Evolutionary conservation across 1,140 invertebrate species (phyloP).

Genomic region (Drosophila kanapiae): DNA sequence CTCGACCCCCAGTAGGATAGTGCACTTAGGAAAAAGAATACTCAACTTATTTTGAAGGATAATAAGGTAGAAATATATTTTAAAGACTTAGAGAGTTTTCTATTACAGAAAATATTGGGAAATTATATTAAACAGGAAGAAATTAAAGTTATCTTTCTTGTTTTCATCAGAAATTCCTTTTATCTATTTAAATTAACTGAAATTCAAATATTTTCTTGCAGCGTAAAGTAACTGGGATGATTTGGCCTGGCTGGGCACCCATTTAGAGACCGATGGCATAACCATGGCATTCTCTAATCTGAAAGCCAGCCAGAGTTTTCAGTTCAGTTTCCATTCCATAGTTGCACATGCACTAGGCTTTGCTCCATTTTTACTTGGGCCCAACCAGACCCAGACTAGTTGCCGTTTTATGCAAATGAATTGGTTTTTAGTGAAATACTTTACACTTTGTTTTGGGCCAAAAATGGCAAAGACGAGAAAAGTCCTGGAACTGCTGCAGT

Average conservation of each 20-base stretch:
- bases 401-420: slow-evolving; percentile 82
- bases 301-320: slow-evolving; percentile 23
- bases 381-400: slow-evolving; percentile 38
- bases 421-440: slow-evolving; percentile 82
- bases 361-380: slow-evolving; percentile 33
- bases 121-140: neutral
- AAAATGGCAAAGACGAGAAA: slow-evolving; percentile 4
- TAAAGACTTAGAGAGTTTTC: too few species aligned
- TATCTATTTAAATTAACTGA: too few species aligned
- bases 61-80: neutral
- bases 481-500: too few species aligned
- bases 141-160: neutral
- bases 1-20: neutral
- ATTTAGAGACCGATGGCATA: slow-evolving; percentile 45
- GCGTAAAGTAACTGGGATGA: slow-evolving; percentile 17
- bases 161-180: neutral
- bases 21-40: slow-evolving; percentile 1
- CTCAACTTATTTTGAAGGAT: too few species aligned
- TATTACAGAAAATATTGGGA: neutral
- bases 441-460: slow-evolving; percentile 61
- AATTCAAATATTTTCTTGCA: neutral
- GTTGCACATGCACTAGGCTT: slow-evolving; percentile 16
- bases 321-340: slow-evolving; percentile 25
- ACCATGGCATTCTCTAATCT: slow-evolving; percentile 66
- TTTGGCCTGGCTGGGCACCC: slow-evolving; percentile 12